Base-by-base conservation (phyloP, 2,113 vertebrate species). In the Neogale vison region DNA sequence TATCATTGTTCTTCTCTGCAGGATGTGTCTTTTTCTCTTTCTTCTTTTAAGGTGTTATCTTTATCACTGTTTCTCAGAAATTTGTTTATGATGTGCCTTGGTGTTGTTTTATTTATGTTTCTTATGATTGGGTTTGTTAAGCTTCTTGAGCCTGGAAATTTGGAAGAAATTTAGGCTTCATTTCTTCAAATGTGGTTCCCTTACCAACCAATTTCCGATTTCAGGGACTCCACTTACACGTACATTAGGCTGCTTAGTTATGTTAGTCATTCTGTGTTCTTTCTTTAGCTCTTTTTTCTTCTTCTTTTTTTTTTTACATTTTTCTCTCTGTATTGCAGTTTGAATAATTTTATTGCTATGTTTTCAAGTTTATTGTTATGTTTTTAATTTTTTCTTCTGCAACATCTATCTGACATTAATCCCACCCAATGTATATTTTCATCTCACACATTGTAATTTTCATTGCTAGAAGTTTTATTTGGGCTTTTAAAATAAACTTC, bases 381-480 rank as follows among this genome's bases (percentile, higher is more conserved):
- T 80, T 93, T 95, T 86, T 15, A 71, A 71, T 24, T 90, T 93
- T 88, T 89, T 91, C 87, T 82, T 82, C 39, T 69, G 34, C 20
- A 85, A n/a, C 42, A 34, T 65, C 42, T 80, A 36, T 79, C 17
- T 42, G 65, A 76, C 9, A 67, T 90, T 80, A 90, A 82, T 74
- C 26, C 15, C 57, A 67, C 57, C 7, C 29, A 29, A 17, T 69
- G 9, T 42, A 59, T 24, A 85, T 76, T 84, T 91, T 72, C 7
- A 90, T 83, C n/a, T 88, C 50, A 77, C 47, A 26, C 45, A 61
- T 55, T 93, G 31, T 82, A 82, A 87, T 80, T 89, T 90, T 72
- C 47, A 79, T 91, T 24, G 90, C 24, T 50, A 47, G 20, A 87
- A 57, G 36, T 57, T 83, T 94, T 93, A 67, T 92, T 92, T 92